Base-by-base conservation (phyloP, 2,888 invertebrate genomes). In the Molanna angustata region DNA sequence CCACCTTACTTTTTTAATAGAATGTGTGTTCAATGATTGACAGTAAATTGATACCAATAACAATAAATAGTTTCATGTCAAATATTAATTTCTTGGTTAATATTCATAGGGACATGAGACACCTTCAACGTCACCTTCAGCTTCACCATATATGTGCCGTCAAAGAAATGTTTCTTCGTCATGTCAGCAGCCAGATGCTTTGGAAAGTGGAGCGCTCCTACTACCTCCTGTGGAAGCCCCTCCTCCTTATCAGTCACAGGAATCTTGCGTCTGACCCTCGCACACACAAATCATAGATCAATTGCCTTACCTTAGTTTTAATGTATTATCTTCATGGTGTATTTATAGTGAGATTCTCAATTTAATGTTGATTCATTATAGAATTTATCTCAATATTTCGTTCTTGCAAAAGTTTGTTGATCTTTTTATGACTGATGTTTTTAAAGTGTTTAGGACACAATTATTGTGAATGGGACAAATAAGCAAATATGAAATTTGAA, bases 61-160 rank as follows among this genome's bases (percentile, higher is more conserved):
- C n/a, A n/a, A n/a, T n/a, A n/a, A n/a, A n/a, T n/a, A n/a, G n/a
- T n/a, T n/a, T n/a, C n/a, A n/a, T n/a, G n/a, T n/a, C n/a, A n/a
- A n/a, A n/a, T n/a, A n/a, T n/a, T n/a, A n/a, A n/a, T n/a, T n/a
- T n/a, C n/a, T n/a, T n/a, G n/a, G n/a, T 37, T 37, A 7, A 37
- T 37, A 9, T 37, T 37, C 18, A 17, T 18, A 75, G 74, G 73
- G 72, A 54, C 69, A 69, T 59, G 52, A 72, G 69, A 68, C 67
- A 58, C 77, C 66, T 63, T 72, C 87, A 49, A 87, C 89, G 13
- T 89, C 90, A 4, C 90, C 90, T 9, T 82, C 83, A 46, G 85
- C 85, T 62, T 88, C 90, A 16, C 90, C 90, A 31, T 90, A 88
- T 68, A 72, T 89, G 68, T 90, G 90, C 68, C 80, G 91, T 51